Conservation (phyloP, 1,140 invertebrate genomes). For the Triops cancriformis region DNA sequence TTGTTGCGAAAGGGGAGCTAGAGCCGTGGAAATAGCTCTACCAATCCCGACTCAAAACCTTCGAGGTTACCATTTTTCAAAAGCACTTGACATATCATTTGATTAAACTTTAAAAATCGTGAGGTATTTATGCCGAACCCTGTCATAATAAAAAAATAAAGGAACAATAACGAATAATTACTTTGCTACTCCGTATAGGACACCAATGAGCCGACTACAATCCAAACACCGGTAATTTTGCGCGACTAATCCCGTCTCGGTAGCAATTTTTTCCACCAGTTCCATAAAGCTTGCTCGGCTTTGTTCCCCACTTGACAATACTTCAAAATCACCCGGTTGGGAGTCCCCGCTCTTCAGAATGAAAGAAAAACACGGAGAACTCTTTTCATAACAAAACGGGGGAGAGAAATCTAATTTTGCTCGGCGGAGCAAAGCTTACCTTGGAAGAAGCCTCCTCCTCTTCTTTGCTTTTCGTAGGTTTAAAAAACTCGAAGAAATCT, state of each 20-base stretch:
- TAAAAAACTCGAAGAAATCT: slow-evolving; percentile 8
- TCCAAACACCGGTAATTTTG: slow-evolving; percentile 79
- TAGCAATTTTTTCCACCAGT: slow-evolving; percentile 57
- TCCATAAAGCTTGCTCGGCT: slow-evolving; percentile 44
- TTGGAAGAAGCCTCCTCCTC: neutral
- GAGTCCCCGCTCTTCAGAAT: neutral
- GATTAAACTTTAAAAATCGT: too few relatives aligned
- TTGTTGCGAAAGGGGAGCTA: too few relatives aligned
- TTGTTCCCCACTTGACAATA: slow-evolving; percentile 2
- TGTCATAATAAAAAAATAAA: too few relatives aligned
- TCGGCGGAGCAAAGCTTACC: neutral
- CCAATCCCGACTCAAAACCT: too few relatives aligned
- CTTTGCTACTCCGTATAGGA: slow-evolving; percentile 55
- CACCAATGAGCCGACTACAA: slow-evolving; percentile 67
- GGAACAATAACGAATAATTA: slow-evolving; percentile 30
- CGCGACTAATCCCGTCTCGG: slow-evolving; percentile 70
- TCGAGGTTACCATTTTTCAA: too few relatives aligned
- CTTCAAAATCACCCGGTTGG: slow-evolving; percentile 17
- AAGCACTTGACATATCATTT: too few relatives aligned
- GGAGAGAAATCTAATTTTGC: neutral
- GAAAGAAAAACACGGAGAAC: neutral
- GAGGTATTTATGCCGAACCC: too few relatives aligned
- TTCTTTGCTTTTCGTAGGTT: neutral
- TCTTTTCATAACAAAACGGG: neutral
- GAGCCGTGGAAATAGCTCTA: too few relatives aligned